Percentiles rank a stretch among this genome's conserved stretches.
phyloP scores from a whole-genome alignment of 2,113 vertebrate genomes.

The Pionites leucogaster region DNA sequence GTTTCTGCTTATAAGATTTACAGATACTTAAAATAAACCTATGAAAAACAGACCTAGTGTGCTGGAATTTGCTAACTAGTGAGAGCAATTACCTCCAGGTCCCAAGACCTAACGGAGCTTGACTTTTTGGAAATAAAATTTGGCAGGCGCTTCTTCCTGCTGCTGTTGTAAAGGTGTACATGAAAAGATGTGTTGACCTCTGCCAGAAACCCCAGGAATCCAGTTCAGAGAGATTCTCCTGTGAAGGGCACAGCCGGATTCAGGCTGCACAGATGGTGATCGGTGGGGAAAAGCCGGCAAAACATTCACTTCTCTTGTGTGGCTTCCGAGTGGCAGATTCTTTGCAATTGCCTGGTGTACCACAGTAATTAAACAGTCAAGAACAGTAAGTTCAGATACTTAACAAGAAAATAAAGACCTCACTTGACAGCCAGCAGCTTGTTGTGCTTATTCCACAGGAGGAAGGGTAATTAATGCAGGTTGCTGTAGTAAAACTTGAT shows the following conservation, averaged over 20 bases:
- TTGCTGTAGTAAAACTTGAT: conserved; percentile 36
- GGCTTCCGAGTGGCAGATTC: conserved; percentile 53
- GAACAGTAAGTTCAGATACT: conserved; percentile 46
- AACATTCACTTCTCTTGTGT: conserved; percentile 44
- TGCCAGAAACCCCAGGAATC: conserved; percentile 70
- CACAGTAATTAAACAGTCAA: conserved; percentile 60
- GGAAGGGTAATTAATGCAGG: conserved; percentile 9
- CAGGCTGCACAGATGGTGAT: conserved; percentile 52
- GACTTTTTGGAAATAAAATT: conserved; percentile 68
- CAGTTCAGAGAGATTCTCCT: conserved; percentile 57
- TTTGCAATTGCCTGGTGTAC: conserved; percentile 60
- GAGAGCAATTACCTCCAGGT: conserved; percentile 67
- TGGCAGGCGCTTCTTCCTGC: conserved; percentile 60
- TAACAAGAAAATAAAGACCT: conserved; percentile 62
- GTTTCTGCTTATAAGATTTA: conserved; percentile 77
- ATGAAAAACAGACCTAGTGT: conserved; percentile 70
- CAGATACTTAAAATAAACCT: conserved; percentile 77
- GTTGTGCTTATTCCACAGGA: background rate
- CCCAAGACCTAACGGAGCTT: conserved; percentile 63
- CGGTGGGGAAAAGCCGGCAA: conserved; percentile 3
- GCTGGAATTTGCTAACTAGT: conserved; percentile 72
- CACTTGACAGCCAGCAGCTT: conserved; percentile 25
- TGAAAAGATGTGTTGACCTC: conserved; percentile 69
- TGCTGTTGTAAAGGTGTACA: conserved; percentile 63
- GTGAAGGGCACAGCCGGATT: conserved; percentile 28